These are phyloP conservation scores for Lasius platythorax DNA, from an alignment of 2,888 invertebrate genomes.

Conservation along the genomic window DNA sequence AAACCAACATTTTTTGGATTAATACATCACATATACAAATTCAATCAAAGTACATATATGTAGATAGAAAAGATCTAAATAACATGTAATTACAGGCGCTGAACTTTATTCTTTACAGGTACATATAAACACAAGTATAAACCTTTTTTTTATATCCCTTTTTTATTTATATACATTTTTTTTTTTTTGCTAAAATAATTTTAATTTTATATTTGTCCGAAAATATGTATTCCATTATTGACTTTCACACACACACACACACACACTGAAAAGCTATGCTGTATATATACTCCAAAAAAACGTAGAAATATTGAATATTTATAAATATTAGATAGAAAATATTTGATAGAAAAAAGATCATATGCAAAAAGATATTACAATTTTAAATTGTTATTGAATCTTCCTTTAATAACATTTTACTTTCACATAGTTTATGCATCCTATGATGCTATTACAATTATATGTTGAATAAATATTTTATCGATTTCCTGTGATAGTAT, in stretches of 20 bases:
- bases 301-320: slow-evolving; percentile 28
- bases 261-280: not conserved
- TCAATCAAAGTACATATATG: not conserved
- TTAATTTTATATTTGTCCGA: slow-evolving; percentile 25
- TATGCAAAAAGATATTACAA: slow-evolving; percentile 64
- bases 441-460: slow-evolving; percentile 35
- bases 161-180: slow-evolving; percentile 49
- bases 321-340: slow-evolving; percentile 49
- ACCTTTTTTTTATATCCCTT: slow-evolving; percentile 6
- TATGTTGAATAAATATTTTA: slow-evolving; percentile 59
- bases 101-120: slow-evolving; percentile 6
- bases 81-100: not conserved
- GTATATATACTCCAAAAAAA: not conserved
- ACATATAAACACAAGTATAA: not conserved
- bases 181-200: slow-evolving; percentile 29
- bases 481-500: slow-evolving; percentile 65
- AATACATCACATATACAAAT: not conserved
- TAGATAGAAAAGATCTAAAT: not conserved
- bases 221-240: not conserved
- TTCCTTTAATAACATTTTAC: slow-evolving; percentile 58
- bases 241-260: not conserved
- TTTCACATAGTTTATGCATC: slow-evolving; percentile 54
- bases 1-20: slow-evolving; percentile 1
- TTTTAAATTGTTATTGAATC: slow-evolving; percentile 59
- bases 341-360: slow-evolving; percentile 36